Conservation (phyloP, 2,888 invertebrate species). For the Apamea crenata region DNA sequence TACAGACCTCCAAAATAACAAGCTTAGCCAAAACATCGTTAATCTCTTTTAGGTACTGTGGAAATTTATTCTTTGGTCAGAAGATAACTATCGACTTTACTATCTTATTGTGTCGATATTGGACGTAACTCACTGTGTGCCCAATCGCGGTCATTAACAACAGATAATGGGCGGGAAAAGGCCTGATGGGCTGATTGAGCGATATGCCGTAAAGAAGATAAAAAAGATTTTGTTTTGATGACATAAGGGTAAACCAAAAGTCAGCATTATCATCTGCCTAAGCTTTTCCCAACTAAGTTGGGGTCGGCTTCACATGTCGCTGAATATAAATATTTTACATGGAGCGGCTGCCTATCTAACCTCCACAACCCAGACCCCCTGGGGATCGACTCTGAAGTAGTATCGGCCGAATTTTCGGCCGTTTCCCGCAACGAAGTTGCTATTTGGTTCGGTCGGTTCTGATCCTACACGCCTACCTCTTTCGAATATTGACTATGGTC, state of each 20-base stretch:
- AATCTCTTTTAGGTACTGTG: constrained; percentile 31
- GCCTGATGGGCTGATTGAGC: constrained; percentile 30
- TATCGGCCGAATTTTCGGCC: no score
- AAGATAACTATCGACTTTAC: constrained; percentile 19
- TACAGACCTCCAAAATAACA: neutral
- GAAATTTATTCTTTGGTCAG: constrained; percentile 13
- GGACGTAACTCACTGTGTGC: constrained; percentile 30
- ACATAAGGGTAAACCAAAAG: neutral
- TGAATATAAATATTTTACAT: no score
- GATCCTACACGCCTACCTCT: no score
- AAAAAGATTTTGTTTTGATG: neutral
- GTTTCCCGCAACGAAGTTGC: no score
- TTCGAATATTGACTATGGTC: no score
- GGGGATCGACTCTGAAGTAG: no score
- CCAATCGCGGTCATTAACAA: constrained; percentile 43
- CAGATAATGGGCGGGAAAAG: constrained; percentile 44
- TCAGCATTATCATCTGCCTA: no score
- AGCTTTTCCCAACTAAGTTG: no score
- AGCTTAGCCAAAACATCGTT: constrained; percentile 31
- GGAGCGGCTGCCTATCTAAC: no score
- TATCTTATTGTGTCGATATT: constrained; percentile 38
- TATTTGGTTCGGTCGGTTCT: no score
- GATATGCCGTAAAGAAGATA: neutral
- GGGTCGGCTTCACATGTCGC: no score
- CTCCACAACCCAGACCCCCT: no score